These are phyloP conservation scores for Callionymus lyra DNA, from an alignment of 2,113 vertebrate species.

Conservation along the genomic window DNA sequence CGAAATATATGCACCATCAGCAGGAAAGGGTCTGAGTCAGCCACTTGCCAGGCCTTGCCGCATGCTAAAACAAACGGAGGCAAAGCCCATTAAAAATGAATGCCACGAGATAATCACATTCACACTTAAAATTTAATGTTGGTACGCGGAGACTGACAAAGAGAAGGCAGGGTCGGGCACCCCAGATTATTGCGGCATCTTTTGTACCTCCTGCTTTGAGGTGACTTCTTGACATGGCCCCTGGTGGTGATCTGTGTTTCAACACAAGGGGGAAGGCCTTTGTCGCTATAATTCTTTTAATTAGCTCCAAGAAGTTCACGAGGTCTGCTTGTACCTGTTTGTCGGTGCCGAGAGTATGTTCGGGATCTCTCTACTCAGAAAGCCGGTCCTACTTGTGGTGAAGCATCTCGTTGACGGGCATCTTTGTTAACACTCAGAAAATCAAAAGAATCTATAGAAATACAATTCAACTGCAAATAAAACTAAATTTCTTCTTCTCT, in stretches of 20 bases:
- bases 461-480: too few species aligned
- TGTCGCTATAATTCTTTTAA: constrained; percentile 41
- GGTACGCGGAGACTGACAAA: constrained; percentile 57
- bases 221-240: constrained; percentile 28
- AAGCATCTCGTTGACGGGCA: too few species aligned
- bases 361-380: too few species aligned
- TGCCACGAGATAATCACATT: constrained; percentile 74
- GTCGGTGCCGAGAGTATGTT: too few species aligned
- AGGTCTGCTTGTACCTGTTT: too few species aligned
- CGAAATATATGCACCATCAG: constrained; percentile 68
- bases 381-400: too few species aligned
- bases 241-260: constrained; percentile 27
- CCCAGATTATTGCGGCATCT: constrained; percentile 48
- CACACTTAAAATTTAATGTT: constrained; percentile 75
- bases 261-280: constrained; percentile 21
- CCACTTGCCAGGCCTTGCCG: constrained; percentile 56
- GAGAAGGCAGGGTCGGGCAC: constrained; percentile 45
- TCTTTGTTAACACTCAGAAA: too few species aligned
- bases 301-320: constrained; percentile 2
- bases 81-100: constrained; percentile 79
- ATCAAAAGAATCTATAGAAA: too few species aligned
- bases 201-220: constrained; percentile 35
- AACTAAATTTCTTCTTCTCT: too few species aligned
- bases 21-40: constrained; percentile 69
- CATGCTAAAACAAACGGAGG: constrained; percentile 74